Evolutionary conservation across 2,888 invertebrate species (phyloP).

Genomic region (Eilema caniola): DNA sequence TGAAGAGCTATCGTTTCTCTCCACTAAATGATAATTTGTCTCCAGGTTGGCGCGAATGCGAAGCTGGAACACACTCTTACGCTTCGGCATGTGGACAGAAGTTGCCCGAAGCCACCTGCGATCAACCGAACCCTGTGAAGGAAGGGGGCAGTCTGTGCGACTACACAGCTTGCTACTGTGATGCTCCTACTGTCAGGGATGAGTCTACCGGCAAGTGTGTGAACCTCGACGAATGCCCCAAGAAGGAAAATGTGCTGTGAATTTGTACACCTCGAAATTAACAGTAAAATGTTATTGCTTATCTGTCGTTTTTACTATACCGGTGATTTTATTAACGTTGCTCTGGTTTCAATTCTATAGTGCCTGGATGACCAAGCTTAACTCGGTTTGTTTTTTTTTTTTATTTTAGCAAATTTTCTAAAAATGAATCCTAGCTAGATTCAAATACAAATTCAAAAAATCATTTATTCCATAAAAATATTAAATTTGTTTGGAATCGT

Average conservation of each 20-base stretch:
- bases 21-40: not conserved
- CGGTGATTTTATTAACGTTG: too few relatives aligned
- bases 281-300: not conserved
- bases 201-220: conserved; percentile 5
- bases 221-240: conserved; percentile 7
- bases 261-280: not conserved
- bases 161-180: conserved; percentile 17
- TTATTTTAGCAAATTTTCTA: too few relatives aligned
- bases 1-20: too few relatives aligned
- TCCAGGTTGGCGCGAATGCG: conserved; percentile 55
- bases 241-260: not conserved
- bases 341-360: too few relatives aligned
- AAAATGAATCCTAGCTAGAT: too few relatives aligned
- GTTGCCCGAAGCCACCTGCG: conserved; percentile 14
- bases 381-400: too few relatives aligned
- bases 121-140: conserved; percentile 5
- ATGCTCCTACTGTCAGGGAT: conserved; percentile 13
- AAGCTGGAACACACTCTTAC: conserved; percentile 12
- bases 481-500: too few relatives aligned
- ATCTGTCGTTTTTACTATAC: too few relatives aligned
- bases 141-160: not conserved
- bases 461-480: too few relatives aligned
- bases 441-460: too few relatives aligned
- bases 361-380: too few relatives aligned
- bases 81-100: not conserved